These are phyloP conservation scores for Parnassius smintheus DNA, from an alignment of 2,888 invertebrate species.

Conservation along the genomic window DNA sequence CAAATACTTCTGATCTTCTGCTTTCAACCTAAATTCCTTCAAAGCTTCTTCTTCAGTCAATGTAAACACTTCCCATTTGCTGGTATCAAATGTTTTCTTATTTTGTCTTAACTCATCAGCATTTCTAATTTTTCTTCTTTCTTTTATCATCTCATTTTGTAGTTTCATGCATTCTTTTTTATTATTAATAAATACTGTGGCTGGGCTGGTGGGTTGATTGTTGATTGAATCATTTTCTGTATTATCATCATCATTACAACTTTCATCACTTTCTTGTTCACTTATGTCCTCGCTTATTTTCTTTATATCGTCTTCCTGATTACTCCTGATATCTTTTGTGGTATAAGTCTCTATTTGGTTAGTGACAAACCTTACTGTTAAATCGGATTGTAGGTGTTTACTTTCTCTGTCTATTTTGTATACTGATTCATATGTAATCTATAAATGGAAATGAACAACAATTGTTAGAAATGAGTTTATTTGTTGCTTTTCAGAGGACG, in stretches of 20 bases:
- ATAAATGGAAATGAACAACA: constrained; percentile 23
- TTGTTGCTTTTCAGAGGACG: too few species aligned
- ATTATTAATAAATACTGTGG: constrained; percentile 37
- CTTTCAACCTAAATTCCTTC: constrained; percentile 49
- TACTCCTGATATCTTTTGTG: constrained; percentile 8
- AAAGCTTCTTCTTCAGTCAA: constrained; percentile 64
- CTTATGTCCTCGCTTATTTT: not conserved
- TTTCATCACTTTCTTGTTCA: constrained; percentile 5
- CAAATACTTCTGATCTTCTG: constrained; percentile 51
- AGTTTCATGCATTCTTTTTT: constrained; percentile 35
- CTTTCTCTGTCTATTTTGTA: constrained; percentile 48
- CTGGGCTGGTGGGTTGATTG: constrained; percentile 32
- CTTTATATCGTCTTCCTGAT: constrained; percentile 16
- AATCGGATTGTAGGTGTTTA: constrained; percentile 42
- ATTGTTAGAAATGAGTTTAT: too few species aligned
- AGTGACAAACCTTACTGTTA: constrained; percentile 38
- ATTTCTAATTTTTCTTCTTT: constrained; percentile 32
- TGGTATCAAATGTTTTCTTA: constrained; percentile 45
- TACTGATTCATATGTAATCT: constrained; percentile 51
- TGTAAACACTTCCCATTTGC: constrained; percentile 54
- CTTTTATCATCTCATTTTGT: constrained; percentile 31
- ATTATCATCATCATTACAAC: constrained; percentile 16
- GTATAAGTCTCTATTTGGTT: constrained; percentile 42
- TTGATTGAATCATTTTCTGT: constrained; percentile 15
- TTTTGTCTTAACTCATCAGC: constrained; percentile 30